Evolutionary conservation across 2,888 invertebrate genomes (phyloP).

Genomic region (Mythimna ferrago): DNA sequence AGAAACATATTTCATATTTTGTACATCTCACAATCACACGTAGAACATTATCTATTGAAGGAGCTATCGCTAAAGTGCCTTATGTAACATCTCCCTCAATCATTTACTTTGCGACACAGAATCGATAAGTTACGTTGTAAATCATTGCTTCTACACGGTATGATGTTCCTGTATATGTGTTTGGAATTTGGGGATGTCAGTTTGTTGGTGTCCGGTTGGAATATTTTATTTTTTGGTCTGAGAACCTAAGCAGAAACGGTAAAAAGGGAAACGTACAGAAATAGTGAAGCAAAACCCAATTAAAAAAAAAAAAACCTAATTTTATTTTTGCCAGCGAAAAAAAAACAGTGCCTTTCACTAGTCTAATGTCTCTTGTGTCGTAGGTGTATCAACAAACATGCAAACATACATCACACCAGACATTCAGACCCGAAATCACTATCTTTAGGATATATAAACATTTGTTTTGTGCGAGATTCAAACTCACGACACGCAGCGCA

Average conservation of each 20-base stretch:
- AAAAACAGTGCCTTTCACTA: too few species aligned
- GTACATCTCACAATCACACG: constrained; percentile 43
- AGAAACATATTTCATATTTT: constrained; percentile 47
- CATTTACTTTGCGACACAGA: constrained; percentile 49
- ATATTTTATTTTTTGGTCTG: neutral
- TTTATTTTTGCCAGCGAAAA: too few species aligned
- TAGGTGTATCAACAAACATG: too few species aligned
- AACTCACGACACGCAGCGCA: too few species aligned
- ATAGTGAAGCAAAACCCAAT: too few species aligned
- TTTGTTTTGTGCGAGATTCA: too few species aligned
- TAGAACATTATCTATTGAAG: constrained; percentile 52
- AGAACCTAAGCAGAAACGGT: neutral
- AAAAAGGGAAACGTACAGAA: too few species aligned
- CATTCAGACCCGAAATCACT: too few species aligned
- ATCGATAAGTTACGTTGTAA: constrained; percentile 54
- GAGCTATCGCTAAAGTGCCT: constrained; percentile 39
- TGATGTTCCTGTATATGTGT: constrained; percentile 23
- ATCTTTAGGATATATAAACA: too few species aligned
- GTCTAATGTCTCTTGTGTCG: too few species aligned
- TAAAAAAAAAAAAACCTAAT: too few species aligned
- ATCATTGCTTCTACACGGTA: constrained; percentile 48
- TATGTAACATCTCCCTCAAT: constrained; percentile 51
- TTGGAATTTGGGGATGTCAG: neutral
- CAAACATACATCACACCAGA: too few species aligned
- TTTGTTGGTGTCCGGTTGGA: neutral